A percentile compares a stretch with the other conserved stretches of the same genome.
phyloP scores from a whole-genome alignment of 2,888 invertebrate species.

The Pyralis farinalis region DNA sequence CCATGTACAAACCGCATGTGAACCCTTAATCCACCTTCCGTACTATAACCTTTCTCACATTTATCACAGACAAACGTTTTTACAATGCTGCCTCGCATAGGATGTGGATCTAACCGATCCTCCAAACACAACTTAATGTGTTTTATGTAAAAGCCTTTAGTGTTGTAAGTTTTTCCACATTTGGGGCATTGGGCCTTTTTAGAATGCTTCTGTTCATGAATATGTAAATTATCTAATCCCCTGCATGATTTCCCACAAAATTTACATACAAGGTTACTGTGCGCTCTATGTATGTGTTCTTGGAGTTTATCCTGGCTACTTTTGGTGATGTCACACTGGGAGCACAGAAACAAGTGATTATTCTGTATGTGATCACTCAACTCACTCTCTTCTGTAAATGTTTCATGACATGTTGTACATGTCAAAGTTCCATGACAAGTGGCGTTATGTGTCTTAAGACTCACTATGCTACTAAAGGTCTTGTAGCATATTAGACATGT shows the following conservation, averaged over 20 bases:
- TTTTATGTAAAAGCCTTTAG: constrained; percentile 54
- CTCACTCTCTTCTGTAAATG: constrained; percentile 30
- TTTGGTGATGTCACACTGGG: constrained; percentile 37
- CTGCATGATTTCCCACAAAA: constrained; percentile 58
- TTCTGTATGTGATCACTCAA: constrained; percentile 34
- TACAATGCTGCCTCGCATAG: constrained; percentile 46
- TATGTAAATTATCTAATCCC: constrained; percentile 45
- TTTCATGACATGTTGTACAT: constrained; percentile 47
- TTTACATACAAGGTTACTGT: constrained; percentile 48
- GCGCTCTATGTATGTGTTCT: constrained; percentile 40
- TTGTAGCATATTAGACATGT: constrained; percentile 38
- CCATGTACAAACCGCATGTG: constrained; percentile 64
- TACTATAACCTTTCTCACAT: constrained; percentile 64
- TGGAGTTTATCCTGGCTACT: constrained; percentile 42
- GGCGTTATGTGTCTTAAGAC: constrained; percentile 44
- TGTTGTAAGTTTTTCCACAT: constrained; percentile 59
- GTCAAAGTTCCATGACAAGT: constrained; percentile 36
- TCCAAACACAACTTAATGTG: constrained; percentile 60
- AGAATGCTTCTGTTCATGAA: constrained; percentile 59
- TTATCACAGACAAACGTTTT: constrained; percentile 49
- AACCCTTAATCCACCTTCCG: constrained; percentile 58
- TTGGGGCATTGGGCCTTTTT: constrained; percentile 55
- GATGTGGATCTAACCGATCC: constrained; percentile 56
- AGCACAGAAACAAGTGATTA: constrained; percentile 38
- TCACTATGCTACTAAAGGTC: constrained; percentile 29